Evolutionary conservation across 1,140 invertebrate genomes (phyloP).

Genomic region (Zaprionus tsacasi): DNA sequence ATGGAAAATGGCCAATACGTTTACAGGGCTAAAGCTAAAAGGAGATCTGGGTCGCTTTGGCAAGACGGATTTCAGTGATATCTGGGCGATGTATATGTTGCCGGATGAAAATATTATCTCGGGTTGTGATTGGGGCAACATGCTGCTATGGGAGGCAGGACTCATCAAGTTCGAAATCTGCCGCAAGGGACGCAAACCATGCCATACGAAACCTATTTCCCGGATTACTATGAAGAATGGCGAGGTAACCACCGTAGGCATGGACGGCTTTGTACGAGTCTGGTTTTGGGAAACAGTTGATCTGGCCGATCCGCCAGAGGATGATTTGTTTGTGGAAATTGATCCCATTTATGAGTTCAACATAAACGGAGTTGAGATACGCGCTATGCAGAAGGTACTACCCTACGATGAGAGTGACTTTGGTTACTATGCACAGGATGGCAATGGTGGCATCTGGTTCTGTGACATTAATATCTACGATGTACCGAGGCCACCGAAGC

Average conservation of each 20-base stretch:
- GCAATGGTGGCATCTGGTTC: slow-evolving; percentile 92
- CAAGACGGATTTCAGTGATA: slow-evolving; percentile 95
- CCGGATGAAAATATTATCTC: slow-evolving; percentile 94
- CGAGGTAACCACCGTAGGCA: slow-evolving; percentile 88
- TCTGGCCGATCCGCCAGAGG: slow-evolving; percentile 90
- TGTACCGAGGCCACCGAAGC: slow-evolving; percentile 85
- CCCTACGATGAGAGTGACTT: slow-evolving; percentile 60
- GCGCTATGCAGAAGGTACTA: slow-evolving; percentile 68
- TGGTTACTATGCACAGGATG: slow-evolving; percentile 86
- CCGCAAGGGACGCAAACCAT: slow-evolving; percentile 88
- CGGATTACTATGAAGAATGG: slow-evolving; percentile 89
- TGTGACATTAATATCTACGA: slow-evolving; percentile 90
- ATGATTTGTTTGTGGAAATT: slow-evolving; percentile 91
- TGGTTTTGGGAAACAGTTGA: slow-evolving; percentile 96
- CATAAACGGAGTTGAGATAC: slow-evolving; percentile 70
- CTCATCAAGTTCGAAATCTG: slow-evolving; percentile 93
- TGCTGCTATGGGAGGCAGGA: slow-evolving; percentile 94
- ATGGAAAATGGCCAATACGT: slow-evolving; percentile 96
- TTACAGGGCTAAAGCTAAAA: slow-evolving; percentile 95
- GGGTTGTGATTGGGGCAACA: slow-evolving; percentile 94
- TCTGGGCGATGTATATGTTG: slow-evolving; percentile 92
- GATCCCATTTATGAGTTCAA: slow-evolving; percentile 92
- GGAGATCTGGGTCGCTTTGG: slow-evolving; percentile 94
- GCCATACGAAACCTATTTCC: slow-evolving; percentile 90
- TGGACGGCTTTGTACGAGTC: slow-evolving; percentile 92